Base-by-base conservation (phyloP, 2,888 invertebrate species). In the Rotaria sp. region DNA sequence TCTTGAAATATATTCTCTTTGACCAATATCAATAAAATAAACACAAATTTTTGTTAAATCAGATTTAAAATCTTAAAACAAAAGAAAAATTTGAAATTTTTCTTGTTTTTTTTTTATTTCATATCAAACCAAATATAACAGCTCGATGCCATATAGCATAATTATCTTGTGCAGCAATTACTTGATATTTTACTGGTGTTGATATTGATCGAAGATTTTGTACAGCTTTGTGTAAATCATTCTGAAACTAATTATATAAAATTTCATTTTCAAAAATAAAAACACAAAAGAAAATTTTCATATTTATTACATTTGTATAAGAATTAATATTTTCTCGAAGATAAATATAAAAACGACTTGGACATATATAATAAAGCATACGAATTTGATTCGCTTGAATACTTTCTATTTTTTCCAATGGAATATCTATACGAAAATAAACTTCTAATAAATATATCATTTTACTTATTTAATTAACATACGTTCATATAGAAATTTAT, bases 91-190 rank as follows among this genome's bases (percentile, higher is more conserved):
- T 41, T 26, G 13, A 75, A n/a, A 75, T 38, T 45, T 26, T 26
- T 41, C 24, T 45, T n/a, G n/a, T n/a, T n/a, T n/a, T n/a, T n/a
- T n/a, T n/a, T n/a, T n/a, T n/a, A n/a, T n/a, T 80, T 38, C 4
- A 18, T 35, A 67, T 30, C 67, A 67, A 67, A 80, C 80, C 80
- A 2, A 45, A 10, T 11, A 45, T 45, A 45, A 80, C 21, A 45
- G 80, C 80, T 45, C 80, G 80, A n/a, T 80, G 80, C 80, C 80
- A 80, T n/a, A 80, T 80, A n/a, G 45, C n/a, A 45, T 45, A n/a
- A 80, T 80, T 80, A n/a, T 80, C 80, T n/a, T 80, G 80, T n/a
- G 4, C 80, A n/a, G 45, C 80, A 41, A 80, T 8, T 45, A 15
- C 18, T 45, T 80, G 80, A 80, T 80, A 26, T 45, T n/a, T 41